Conservation (phyloP, 1,140 invertebrate species). For the Trichomalopsis sarcophagae region DNA sequence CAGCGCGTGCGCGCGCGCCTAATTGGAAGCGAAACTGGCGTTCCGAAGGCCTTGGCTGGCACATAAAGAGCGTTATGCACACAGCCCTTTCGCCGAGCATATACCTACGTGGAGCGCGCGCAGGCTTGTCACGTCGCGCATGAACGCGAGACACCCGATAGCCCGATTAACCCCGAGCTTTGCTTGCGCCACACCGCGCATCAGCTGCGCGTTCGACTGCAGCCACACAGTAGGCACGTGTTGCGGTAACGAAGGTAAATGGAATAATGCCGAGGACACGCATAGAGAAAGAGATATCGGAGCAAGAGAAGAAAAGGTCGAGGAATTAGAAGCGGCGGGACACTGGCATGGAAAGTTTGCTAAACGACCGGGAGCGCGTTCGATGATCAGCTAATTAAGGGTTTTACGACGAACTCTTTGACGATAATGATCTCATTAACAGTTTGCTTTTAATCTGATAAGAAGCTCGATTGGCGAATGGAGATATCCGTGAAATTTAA, state of each 20-base stretch:
- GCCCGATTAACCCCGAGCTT: background rate
- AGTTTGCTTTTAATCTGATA: no score
- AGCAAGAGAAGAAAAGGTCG: no score
- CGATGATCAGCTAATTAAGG: constrained; percentile 21
- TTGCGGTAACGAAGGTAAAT: background rate
- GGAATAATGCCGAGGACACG: background rate
- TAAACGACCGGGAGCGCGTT: background rate
- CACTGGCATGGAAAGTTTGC: background rate
- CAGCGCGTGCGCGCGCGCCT: background rate
- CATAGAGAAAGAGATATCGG: no score
- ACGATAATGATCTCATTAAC: constrained; percentile 12
- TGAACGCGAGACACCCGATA: background rate
- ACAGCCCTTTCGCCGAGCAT: background rate
- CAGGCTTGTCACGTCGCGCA: no score
- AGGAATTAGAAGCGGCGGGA: no score
- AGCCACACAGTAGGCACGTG: background rate
- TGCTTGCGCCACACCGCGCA: no score
- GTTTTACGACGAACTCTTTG: background rate
- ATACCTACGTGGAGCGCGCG: no score
- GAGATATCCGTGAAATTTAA: no score
- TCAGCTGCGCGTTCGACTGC: background rate
- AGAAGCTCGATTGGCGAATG: no score
- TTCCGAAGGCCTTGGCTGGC: background rate
- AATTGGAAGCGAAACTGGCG: constrained; percentile 44
- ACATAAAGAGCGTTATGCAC: background rate